These are phyloP conservation scores for Nasonia longicornis DNA, from an alignment of 1,140 invertebrate genomes.

Conservation along the genomic window DNA sequence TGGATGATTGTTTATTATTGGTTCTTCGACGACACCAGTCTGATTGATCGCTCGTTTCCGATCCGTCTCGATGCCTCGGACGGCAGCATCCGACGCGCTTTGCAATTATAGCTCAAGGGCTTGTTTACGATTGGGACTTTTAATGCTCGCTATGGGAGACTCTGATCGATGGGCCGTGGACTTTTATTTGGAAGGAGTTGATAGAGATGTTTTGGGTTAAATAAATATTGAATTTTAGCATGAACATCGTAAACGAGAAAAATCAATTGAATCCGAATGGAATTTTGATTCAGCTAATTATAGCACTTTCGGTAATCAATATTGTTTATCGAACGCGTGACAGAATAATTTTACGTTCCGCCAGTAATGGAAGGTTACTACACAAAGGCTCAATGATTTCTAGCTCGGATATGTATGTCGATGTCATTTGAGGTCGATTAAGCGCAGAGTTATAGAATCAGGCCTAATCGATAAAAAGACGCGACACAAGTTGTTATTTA, in stretches of 20 bases:
- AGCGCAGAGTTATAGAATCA: not conserved
- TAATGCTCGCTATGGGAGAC: not conserved
- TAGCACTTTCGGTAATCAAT: too few relatives aligned
- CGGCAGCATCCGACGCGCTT: not conserved
- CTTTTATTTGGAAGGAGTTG: not conserved
- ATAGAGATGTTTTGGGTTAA: too few relatives aligned
- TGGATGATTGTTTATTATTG: slow-evolving; percentile 21
- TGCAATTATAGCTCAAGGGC: not conserved
- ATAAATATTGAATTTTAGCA: too few relatives aligned
- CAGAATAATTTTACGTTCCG: not conserved
- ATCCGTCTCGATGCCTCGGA: not conserved
- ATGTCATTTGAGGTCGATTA: slow-evolving; percentile 19
- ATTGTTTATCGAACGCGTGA: not conserved
- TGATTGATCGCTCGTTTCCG: slow-evolving; percentile 24
- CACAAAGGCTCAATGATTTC: not conserved
- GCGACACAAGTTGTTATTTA: slow-evolving; percentile 11
- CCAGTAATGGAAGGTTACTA: not conserved
- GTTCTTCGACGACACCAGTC: not conserved
- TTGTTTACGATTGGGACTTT: not conserved
- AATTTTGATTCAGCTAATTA: too few relatives aligned
- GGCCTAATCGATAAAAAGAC: slow-evolving; percentile 25
- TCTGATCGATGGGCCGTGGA: slow-evolving; percentile 4
- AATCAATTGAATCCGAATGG: too few relatives aligned
- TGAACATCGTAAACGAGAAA: too few relatives aligned
- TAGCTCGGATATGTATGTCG: not conserved